Conservation (phyloP, 2,113 vertebrate species). For the Chunga burmeisteri region DNA sequence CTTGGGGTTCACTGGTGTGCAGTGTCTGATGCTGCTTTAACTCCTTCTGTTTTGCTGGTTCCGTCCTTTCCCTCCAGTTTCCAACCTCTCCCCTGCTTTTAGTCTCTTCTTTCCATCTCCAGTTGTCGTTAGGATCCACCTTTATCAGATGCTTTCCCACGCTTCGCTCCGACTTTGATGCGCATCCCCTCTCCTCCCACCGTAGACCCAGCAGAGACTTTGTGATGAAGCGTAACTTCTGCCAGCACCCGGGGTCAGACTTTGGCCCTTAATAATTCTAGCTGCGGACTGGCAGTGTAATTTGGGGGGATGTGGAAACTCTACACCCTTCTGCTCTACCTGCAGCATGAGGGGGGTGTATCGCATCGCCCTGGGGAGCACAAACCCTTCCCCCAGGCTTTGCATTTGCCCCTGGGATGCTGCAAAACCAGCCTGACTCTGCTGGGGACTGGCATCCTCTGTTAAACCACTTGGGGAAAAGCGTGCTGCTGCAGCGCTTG, state of each 20-base stretch:
- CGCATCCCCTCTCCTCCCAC: neutral
- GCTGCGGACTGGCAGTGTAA: neutral
- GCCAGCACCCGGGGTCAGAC: neutral
- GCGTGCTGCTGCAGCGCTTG: fast-evolving
- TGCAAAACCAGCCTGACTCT: neutral
- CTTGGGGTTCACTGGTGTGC: neutral
- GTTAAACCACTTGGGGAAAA: neutral
- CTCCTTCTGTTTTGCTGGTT: neutral
- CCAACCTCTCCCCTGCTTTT: neutral
- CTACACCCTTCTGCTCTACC: neutral
- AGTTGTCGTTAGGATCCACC: neutral
- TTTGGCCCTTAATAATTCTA: fast-evolving
- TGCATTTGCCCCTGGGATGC: neutral
- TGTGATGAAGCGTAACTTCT: neutral
- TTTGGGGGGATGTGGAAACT: neutral
- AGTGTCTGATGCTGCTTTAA: neutral
- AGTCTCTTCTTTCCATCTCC: neutral
- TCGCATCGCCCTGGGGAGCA: neutral
- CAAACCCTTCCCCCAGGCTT: neutral
- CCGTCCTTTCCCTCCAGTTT: neutral
- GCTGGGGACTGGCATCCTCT: neutral
- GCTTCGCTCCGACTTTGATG: neutral
- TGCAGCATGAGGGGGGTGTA: no score
- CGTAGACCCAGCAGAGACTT: neutral
- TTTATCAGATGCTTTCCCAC: neutral